A percentile compares a stretch with the other conserved stretches of the same genome.
Evolutionary conservation across 2,113 vertebrate genomes (phyloP).

Genomic region (Glareola pratincola): DNA sequence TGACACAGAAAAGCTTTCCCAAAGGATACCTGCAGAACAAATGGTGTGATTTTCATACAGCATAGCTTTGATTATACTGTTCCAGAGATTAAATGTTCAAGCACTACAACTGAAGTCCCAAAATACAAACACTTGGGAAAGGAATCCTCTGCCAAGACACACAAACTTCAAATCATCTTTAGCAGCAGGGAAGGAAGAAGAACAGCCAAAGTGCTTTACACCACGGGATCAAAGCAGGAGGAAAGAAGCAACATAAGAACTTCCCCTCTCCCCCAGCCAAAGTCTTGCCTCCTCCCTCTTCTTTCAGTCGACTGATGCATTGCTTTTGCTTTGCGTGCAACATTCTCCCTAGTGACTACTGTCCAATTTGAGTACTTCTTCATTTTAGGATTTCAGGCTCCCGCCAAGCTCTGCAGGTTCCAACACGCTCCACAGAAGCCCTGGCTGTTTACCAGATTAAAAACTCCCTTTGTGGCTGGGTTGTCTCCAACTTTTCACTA

Average conservation of each 20-base stretch:
- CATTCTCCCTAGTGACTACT: neutral
- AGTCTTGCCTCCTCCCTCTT: neutral
- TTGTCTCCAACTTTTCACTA: neutral
- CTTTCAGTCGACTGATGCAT: neutral
- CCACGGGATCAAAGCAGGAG: neutral
- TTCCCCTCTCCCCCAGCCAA: neutral
- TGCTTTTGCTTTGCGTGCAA: neutral
- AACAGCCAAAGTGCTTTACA: neutral
- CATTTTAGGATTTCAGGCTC: neutral
- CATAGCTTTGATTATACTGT: neutral
- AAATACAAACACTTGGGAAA: neutral
- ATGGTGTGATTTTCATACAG: neutral
- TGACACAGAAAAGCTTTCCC: neutral
- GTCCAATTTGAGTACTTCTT: neutral
- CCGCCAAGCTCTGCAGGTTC: neutral
- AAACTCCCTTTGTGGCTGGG: neutral
- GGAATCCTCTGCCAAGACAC: neutral
- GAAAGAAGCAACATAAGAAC: neutral
- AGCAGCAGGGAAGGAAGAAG: slow-evolving; percentile 8
- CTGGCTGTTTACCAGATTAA: neutral
- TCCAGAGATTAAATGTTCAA: neutral
- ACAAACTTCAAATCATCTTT: neutral
- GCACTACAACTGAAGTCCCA: neutral
- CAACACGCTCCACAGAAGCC: neutral
- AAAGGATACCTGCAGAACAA: neutral